A percentile compares a stretch with the other conserved stretches of the same genome.
Conservation (phyloP, 2,113 vertebrate species). For the Nycticorax nycticorax region DNA sequence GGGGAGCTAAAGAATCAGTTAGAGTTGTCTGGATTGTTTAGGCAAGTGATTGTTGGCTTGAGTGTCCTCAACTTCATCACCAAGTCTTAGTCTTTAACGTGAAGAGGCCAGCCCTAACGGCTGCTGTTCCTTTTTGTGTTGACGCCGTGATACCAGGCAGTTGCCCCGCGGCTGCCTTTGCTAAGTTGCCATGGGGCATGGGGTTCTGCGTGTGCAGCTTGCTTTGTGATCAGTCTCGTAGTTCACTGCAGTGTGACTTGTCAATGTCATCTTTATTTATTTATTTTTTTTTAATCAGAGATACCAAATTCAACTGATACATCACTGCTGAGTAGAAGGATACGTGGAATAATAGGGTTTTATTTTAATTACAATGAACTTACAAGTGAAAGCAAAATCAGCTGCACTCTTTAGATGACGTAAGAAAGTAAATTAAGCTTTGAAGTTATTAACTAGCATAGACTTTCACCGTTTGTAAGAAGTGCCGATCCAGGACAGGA, state of each 20-base stretch:
- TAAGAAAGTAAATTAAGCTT: background rate
- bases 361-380: background rate
- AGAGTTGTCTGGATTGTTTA: background rate
- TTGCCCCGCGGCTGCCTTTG: background rate
- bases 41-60: background rate
- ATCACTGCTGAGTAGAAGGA: background rate
- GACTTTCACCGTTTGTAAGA: background rate
- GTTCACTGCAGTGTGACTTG: background rate
- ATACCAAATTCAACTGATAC: background rate
- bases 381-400: background rate
- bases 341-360: background rate
- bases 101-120: background rate
- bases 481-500: background rate
- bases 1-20: background rate
- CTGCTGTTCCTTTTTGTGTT: background rate
- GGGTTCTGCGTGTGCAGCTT: background rate
- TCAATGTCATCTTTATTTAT: background rate
- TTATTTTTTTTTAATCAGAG: no score
- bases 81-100: background rate
- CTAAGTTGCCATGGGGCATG: accelerated
- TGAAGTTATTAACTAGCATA: background rate
- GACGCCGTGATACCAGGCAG: accelerated
- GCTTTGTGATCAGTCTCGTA: background rate
- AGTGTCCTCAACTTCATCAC: background rate
- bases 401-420: background rate